These are phyloP conservation scores for Myotis vivesi DNA, from an alignment of 2,797 vertebrate species.

Conservation along the genomic window DNA sequence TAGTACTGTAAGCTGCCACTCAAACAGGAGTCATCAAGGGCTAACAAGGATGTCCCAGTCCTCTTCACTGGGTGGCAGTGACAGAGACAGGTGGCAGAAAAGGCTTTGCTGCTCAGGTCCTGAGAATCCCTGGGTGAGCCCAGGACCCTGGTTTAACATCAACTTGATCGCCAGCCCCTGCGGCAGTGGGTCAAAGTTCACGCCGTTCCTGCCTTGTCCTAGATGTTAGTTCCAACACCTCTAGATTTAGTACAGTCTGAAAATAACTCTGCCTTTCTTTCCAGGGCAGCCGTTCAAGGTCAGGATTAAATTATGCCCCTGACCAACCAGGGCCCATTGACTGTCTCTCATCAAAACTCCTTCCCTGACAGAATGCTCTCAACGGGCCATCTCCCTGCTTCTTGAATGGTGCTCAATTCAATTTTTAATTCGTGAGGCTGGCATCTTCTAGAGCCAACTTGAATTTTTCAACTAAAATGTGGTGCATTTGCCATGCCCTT, in stretches of 20 bases:
- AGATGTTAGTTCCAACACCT: constrained; percentile 3
- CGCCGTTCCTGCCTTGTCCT: background rate
- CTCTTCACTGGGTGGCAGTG: background rate
- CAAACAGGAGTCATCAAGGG: background rate
- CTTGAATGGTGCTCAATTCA: background rate
- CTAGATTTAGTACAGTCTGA: constrained; percentile 64
- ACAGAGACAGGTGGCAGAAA: background rate
- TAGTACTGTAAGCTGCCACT: background rate
- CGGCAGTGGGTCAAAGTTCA: constrained; percentile 58
- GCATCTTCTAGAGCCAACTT: background rate
- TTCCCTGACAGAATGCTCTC: background rate
- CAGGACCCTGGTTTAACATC: background rate
- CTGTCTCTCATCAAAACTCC: background rate
- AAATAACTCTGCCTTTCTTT: constrained; percentile 63
- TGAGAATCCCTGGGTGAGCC: background rate
- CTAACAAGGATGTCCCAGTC: background rate
- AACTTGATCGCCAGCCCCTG: background rate
- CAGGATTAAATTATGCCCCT: background rate
- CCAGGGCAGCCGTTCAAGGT: constrained; percentile 52
- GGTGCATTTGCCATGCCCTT: background rate
- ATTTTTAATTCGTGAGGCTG: background rate
- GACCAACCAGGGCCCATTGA: background rate
- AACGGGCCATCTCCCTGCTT: background rate
- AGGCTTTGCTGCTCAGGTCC: background rate
- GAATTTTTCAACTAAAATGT: constrained; percentile 45